phyloP scores from a whole-genome alignment of 2,888 invertebrate species.

The Xestoiulus laeticollis region DNA sequence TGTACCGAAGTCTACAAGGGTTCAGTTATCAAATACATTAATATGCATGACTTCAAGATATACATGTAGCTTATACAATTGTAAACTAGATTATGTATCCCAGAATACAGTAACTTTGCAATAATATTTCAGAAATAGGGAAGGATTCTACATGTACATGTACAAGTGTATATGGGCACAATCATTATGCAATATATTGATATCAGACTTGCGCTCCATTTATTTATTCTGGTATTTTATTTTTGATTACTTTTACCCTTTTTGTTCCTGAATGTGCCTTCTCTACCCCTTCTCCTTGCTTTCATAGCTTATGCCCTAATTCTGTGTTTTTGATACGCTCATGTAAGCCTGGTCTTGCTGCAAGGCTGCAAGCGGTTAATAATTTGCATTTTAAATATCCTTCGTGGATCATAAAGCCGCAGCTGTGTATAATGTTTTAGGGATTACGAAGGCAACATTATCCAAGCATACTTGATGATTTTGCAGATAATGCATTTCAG shows the following conservation, averaged over 20 bases:
- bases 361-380: constrained; percentile 46
- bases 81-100: too few species aligned
- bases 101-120: too few species aligned
- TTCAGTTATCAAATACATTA: too few species aligned
- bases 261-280: neutral
- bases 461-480: constrained; percentile 39
- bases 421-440: constrained; percentile 51
- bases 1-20: too few species aligned
- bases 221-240: neutral
- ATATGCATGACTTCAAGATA: too few species aligned
- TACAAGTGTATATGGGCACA: too few species aligned
- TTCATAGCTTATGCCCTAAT: neutral
- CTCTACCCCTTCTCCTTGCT: neutral
- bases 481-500: constrained; percentile 24
- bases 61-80: too few species aligned
- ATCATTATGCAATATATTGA: neutral
- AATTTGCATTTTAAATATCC: constrained; percentile 52
- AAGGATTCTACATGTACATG: too few species aligned
- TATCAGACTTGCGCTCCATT: neutral
- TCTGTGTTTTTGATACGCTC: neutral
- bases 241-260: constrained; percentile 12
- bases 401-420: constrained; percentile 52
- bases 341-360: neutral
- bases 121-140: too few species aligned
- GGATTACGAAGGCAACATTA: constrained; percentile 45